These are phyloP conservation scores for Hylyphantes graminicola DNA, from an alignment of 1,140 invertebrate genomes.

Conservation along the genomic window DNA sequence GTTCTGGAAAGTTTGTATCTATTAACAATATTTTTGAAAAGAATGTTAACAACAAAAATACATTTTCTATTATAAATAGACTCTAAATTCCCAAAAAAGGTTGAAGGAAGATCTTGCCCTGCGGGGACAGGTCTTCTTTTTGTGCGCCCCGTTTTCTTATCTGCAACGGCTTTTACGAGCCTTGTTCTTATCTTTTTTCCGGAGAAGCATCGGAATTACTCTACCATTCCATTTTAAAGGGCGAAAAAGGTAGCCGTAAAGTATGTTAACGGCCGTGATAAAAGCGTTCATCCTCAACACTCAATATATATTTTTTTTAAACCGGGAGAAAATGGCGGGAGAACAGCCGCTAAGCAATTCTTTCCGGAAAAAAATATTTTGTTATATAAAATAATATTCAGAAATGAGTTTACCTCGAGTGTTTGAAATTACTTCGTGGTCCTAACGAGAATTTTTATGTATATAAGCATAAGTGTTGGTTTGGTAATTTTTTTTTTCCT, in stretches of 20 bases:
- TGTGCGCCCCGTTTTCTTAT: conserved; percentile 16
- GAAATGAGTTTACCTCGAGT: too few species aligned
- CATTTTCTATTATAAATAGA: too few species aligned
- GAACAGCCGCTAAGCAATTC: conserved; percentile 12
- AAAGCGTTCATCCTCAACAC: conserved; percentile 8
- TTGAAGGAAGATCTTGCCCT: conserved; percentile 9
- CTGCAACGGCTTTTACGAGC: conserved; percentile 36
- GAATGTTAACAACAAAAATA: too few species aligned
- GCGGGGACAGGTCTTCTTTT: conserved; percentile 5
- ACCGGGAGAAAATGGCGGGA: conserved; percentile 10
- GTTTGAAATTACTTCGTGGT: too few species aligned
- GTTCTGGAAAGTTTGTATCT: too few species aligned
- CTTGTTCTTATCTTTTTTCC: conserved; percentile 30
- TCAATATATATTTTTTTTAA: conserved; percentile 31
- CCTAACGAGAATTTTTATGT: too few species aligned
- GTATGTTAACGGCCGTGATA: conserved; percentile 39
- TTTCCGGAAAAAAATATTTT: conserved; percentile 7
- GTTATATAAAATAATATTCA: not conserved
- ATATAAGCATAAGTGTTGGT: too few species aligned
- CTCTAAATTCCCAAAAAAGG: not conserved
- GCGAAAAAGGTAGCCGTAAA: conserved; percentile 47
- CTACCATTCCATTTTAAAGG: conserved; percentile 39
- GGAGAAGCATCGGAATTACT: conserved; percentile 17
- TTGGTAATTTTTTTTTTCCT: too few species aligned
- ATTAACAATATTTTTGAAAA: too few species aligned